These are phyloP conservation scores for Pyrgilauda ruficollis DNA, from an alignment of 2,113 vertebrate species.

Conservation along the genomic window DNA sequence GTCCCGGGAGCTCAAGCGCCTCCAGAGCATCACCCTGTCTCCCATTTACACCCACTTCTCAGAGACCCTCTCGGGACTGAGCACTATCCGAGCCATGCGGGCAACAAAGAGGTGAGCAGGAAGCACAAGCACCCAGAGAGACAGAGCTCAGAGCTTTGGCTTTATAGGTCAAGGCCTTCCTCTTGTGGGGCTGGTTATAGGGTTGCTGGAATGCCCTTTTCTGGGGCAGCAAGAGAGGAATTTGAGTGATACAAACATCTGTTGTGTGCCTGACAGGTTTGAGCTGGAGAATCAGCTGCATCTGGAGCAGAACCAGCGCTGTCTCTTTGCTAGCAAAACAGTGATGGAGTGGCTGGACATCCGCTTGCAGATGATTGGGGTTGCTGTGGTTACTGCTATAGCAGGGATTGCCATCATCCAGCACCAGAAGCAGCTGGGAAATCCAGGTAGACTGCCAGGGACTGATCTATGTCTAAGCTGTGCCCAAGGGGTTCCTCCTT, in stretches of 20 bases:
- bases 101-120: constrained; percentile 78
- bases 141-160: neutral
- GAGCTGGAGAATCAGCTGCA: constrained; percentile 81
- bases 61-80: constrained; percentile 88
- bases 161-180: neutral
- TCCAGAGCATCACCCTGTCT: constrained; percentile 88
- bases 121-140: neutral
- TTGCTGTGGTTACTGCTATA: constrained; percentile 83
- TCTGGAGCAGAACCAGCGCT: constrained; percentile 91
- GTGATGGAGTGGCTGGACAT: constrained; percentile 93
- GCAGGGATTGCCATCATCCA: constrained; percentile 85
- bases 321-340: constrained; percentile 86
- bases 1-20: constrained; percentile 89
- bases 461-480: neutral
- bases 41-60: constrained; percentile 95
- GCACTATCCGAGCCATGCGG: constrained; percentile 83
- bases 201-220: neutral
- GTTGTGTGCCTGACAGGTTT: constrained; percentile 77
- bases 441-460: constrained; percentile 79
- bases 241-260: neutral
- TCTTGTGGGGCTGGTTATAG: neutral
- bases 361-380: constrained; percentile 93
- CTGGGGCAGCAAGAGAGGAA: neutral
- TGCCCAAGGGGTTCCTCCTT: neutral
- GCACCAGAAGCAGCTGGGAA: constrained; percentile 79